A percentile compares a stretch with the other conserved stretches of the same genome.
Evolutionary conservation across 2,797 vertebrate genomes (phyloP).

Genomic region (Xiphophorus birchmanni): DNA sequence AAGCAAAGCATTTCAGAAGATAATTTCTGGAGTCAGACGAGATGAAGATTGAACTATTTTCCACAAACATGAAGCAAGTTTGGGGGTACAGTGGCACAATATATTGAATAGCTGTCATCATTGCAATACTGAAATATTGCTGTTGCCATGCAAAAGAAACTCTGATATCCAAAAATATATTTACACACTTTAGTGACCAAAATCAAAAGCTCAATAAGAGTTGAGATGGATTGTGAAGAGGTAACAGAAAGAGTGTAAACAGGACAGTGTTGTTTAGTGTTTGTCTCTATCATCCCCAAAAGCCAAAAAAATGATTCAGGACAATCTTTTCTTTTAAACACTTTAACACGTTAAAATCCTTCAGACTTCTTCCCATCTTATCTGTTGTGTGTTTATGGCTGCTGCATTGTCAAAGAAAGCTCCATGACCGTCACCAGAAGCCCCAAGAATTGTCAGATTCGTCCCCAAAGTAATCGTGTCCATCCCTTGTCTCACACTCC

Average conservation of each 20-base stretch:
- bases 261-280: neutral
- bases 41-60: neutral
- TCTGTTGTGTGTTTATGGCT: neutral
- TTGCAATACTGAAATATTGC: neutral
- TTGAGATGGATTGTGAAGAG: too few relatives aligned
- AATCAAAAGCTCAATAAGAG: too few relatives aligned
- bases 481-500: slow-evolving; percentile 47
- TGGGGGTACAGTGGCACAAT: neutral
- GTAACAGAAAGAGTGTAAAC: neutral
- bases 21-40: neutral
- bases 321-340: neutral
- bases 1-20: neutral
- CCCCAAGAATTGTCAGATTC: slow-evolving; percentile 9
- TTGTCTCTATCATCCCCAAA: neutral
- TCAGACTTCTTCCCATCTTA: neutral
- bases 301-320: neutral
- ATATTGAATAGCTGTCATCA: neutral
- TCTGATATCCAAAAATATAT: neutral
- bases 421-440: slow-evolving; percentile 19
- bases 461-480: slow-evolving; percentile 8
- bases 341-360: neutral
- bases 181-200: too few relatives aligned
- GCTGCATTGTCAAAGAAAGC: neutral
- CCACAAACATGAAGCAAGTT: neutral
- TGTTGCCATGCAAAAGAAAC: neutral